Evolutionary conservation across 2,797 vertebrate species (phyloP).

Genomic region (Hydrocynus forskahlii): DNA sequence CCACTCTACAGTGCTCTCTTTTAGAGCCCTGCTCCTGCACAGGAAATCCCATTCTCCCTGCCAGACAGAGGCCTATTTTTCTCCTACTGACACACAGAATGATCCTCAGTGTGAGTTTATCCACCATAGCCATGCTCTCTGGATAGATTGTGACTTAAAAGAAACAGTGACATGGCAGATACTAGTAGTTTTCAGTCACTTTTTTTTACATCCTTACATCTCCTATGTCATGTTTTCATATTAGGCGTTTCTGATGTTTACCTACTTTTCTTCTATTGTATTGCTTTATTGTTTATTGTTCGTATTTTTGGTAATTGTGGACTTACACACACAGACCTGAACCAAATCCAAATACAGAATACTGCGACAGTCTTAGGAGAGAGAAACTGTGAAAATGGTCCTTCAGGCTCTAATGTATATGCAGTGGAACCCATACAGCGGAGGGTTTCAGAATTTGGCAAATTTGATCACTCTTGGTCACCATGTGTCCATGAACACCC

Average conservation of each 20-base stretch:
- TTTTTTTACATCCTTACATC: not conserved
- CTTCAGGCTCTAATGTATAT: too few species aligned
- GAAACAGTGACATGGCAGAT: not conserved
- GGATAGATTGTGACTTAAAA: conserved; percentile 13
- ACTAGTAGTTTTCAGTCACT: not conserved
- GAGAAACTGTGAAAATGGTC: too few species aligned
- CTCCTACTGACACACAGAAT: conserved; percentile 23
- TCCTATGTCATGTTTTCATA: not conserved
- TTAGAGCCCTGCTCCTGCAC: conserved; percentile 22
- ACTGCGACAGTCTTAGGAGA: too few species aligned
- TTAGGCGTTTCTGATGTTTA: not conserved
- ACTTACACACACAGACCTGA: not conserved
- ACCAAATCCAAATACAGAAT: too few species aligned
- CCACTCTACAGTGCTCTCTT: conserved; percentile 36
- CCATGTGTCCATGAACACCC: not conserved
- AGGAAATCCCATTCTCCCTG: conserved; percentile 42
- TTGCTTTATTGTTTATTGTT: not conserved
- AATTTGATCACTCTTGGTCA: not conserved
- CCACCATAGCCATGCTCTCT: conserved; percentile 1
- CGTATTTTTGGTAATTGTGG: not conserved
- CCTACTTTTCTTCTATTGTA: not conserved
- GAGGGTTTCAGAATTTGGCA: not conserved
- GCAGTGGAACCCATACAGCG: too few species aligned
- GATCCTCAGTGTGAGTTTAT: conserved; percentile 25
- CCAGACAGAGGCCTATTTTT: conserved; percentile 13